Base-by-base conservation (phyloP, 2,113 vertebrate species). In the Anhinga rufa region DNA sequence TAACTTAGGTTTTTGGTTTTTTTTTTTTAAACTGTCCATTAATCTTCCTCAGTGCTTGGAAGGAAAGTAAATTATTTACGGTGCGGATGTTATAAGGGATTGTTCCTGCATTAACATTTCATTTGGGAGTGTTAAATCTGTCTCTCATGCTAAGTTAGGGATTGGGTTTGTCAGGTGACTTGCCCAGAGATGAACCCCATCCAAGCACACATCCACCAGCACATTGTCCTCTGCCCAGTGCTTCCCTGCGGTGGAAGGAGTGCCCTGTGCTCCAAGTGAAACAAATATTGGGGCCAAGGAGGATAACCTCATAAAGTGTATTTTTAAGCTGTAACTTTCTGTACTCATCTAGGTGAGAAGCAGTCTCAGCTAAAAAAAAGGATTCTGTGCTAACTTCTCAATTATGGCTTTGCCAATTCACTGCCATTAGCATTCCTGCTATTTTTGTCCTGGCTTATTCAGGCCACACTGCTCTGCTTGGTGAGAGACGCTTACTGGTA, bases 61-160 rank as follows among this genome's bases (percentile, higher is more conserved):
- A 92, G 82, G 85, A 97, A 97, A 98, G 98, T 98, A 98, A 98
- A 98, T 97, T 98, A 98, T 98, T 98, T 98, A 98, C 20, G 94
- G 97, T 95, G 94, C 4, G 71, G 93, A 96, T 95, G 89, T 96
- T 98, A 95, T 57, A 95, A 82, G 92, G 96, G 96, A 97, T 96
- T 97, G 97, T 96, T 97, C 93, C 93, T 93, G 95, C 95, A 97
- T 97, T 98, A 97, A 91, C 93, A 86, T 96, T 97, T 97, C 91
- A 89, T 97, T 97, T 95, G 96, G 93, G 95, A 96, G 90, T 95
- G 96, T 94, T 96, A 97, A 94, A 97, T 88, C 85, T 94, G 77
- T 96, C 94, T 86, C 71, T 90, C 77, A 40, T 32, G 78, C 38
- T 82, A 81, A 88, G 9, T 62, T 75, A 76, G 72, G 72, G 91